Evolutionary conservation across 2,797 vertebrate species (phyloP), one percentile per base, ranked within the genome.

Genomic region (Xiphorhynchus erythropygius): DNA sequence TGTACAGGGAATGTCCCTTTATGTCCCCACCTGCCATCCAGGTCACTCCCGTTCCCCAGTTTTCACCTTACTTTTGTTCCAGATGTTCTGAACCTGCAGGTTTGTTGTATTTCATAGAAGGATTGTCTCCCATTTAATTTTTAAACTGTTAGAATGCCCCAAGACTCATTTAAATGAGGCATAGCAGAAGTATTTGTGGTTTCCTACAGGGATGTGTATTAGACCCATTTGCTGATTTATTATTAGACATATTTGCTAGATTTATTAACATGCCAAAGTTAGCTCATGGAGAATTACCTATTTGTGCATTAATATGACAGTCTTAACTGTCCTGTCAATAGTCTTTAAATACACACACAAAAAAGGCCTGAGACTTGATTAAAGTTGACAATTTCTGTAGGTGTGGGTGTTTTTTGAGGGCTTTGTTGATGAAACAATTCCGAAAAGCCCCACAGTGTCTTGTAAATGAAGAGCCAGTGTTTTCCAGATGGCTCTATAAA

Each of bases 401-500:
- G 25, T 89, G 59, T 83, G 75, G 53, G 42, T 63, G 65, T 71
- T 91, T 93, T 46, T 55, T 24, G 35, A 57, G 77, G 62, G 27
- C 65, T 78, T 39, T 8, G 35, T 83, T 91, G 64, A 32, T 59
- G 70, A 83, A 87, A 67, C 70, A 44, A 69, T 64, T 84, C 73
- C 0, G 0, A 81, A 83, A 76, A 63, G 46, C 84, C 78, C 83
- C 12, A 1, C 7, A 71, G 30, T 69, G 37, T 81, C 80, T 86
- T 27, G 14, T 37, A 94, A 88, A 69, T 57, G 79, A 88, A 82
- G 86, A 89, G 41, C 52, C 65, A 28, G 63, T 13, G 62, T 68
- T 93, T 96, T 88, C 85, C 87, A 73, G 76, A 56, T 73, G 65
- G 73, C 46, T 86, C 84, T 92, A 49, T 75, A 91, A 93, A 95